A percentile compares a stretch with the other conserved stretches of the same genome.
Conservation (phyloP, 2,888 invertebrate species). For the Bibio marci region DNA sequence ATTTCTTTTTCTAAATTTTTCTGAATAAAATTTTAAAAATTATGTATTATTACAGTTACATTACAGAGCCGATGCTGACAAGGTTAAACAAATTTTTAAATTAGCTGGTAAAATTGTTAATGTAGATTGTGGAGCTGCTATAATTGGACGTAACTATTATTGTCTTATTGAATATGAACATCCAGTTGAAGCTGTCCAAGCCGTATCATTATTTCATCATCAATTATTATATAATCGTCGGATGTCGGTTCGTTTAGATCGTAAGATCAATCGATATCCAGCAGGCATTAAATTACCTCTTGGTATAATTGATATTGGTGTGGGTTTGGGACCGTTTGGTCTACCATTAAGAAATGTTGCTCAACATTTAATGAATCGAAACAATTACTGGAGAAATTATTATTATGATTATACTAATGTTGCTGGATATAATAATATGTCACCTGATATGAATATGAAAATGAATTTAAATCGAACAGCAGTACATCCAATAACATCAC, state of each 20-base stretch:
- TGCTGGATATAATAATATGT: conserved; percentile 10
- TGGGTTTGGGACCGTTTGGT: conserved; percentile 86
- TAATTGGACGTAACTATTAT: conserved; percentile 91
- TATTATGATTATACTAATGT: conserved; percentile 10
- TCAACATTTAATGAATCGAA: conserved; percentile 43
- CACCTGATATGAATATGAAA: conserved; percentile 13
- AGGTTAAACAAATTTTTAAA: conserved; percentile 89
- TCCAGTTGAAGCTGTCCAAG: conserved; percentile 92
- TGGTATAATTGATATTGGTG: conserved; percentile 80
- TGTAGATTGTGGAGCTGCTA: conserved; percentile 81
- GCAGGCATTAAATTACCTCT: conserved; percentile 66
- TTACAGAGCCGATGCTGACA: conserved; percentile 87
- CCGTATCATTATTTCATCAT: conserved; percentile 97
- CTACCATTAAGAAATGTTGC: conserved; percentile 77
- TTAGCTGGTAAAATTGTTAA: conserved; percentile 88
- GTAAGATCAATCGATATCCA: conserved; percentile 62
- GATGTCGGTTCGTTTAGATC: conserved; percentile 88
- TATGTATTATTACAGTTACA: conserved; percentile 84
- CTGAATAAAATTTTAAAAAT: not conserved
- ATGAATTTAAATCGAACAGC: conserved; percentile 15
- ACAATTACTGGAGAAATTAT: conserved; percentile 14
- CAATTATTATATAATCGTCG: conserved; percentile 83
- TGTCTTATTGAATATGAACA: conserved; percentile 92
- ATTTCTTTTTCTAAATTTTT: conserved; percentile 1
- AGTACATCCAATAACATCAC: too few species aligned